Evolutionary conservation across 2,888 invertebrate genomes (phyloP), one percentile per base, ranked within the genome.

Genomic region (Germaria angustata): DNA sequence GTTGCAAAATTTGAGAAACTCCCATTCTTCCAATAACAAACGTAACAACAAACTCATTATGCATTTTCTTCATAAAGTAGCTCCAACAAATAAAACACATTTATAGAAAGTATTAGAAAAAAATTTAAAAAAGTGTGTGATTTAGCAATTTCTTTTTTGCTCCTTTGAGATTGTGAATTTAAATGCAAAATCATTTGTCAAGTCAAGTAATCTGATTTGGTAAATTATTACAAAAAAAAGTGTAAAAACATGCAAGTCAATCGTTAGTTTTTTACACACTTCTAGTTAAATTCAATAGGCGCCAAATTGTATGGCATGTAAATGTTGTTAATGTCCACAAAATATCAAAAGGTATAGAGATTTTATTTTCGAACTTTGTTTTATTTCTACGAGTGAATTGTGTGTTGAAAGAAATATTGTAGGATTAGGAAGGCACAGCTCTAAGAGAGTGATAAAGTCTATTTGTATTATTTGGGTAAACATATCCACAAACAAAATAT

Each of bases 101-200:
- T 5, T 8, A n/a, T 28, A 28, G 6, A 36, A 51, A 49, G 9
- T 24, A 20, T n/a, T 11, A n/a, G 4, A 8, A 41, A 41, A 44
- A 55, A n/a, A 8, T 28, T 24, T 46, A 41, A 24, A 28, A 57
- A 39, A 41, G 13, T 66, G 57, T 57, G 49, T 76, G 76, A 76
- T 24, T 57, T 46, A 17, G 49, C 46, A 57, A 57, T 36, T 46
- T 49, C 2, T 36, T 15, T 15, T 46, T 34, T 55, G 24, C n/a
- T 17, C 17, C 61, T 51, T 51, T 51, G 49, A 11, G 34, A 44
- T 34, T 71, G 46, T 32, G 9, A 65, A 53, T 55, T 57, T 65
- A 76, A 76, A 76, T 80, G 65, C 57, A 65, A 57, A 49, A 69
- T 80, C 80, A 80, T 80, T 76, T 80, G 80, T 80, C 80, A 80